A percentile compares a stretch with the other conserved stretches of the same genome.
Conservation (phyloP, 2,797 vertebrate genomes). For the Poecilia wingei region DNA sequence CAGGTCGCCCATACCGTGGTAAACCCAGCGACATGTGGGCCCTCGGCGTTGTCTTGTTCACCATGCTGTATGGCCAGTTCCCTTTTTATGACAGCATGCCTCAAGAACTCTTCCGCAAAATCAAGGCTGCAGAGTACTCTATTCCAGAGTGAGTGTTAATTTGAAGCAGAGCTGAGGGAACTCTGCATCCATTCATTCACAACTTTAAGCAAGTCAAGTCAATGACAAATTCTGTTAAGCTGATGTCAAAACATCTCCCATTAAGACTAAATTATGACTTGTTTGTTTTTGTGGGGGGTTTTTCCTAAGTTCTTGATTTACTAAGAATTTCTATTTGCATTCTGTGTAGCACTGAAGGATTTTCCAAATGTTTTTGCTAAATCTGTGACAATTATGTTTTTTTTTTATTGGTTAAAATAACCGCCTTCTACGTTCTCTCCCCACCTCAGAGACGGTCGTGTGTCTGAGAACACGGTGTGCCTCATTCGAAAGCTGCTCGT, state of each 20-base stretch:
- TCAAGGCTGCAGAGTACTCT: slow-evolving; percentile 98
- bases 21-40: slow-evolving; percentile 99
- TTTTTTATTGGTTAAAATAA: slow-evolving; percentile 6
- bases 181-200: background rate
- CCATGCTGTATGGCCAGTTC: slow-evolving; percentile 99
- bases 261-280: background rate
- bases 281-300: background rate
- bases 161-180: background rate
- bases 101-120: slow-evolving; percentile 99
- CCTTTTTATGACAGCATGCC: slow-evolving; percentile 99
- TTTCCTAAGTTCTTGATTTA: background rate
- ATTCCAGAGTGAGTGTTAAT: slow-evolving; percentile 93
- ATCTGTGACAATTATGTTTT: background rate
- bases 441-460: slow-evolving; percentile 89
- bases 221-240: background rate
- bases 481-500: slow-evolving; percentile 97
- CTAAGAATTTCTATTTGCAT: background rate
- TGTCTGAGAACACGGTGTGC: slow-evolving; percentile 97
- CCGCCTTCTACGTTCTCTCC: background rate
- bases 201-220: background rate
- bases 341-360: background rate
- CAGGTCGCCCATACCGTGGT: slow-evolving; percentile 95
- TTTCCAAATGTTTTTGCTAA: background rate
- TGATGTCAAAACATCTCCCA: background rate
- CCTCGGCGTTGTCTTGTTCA: slow-evolving; percentile 96